Conservation (phyloP, 2,113 vertebrate genomes). For the Sinocyclocheilus anshuiensis region DNA sequence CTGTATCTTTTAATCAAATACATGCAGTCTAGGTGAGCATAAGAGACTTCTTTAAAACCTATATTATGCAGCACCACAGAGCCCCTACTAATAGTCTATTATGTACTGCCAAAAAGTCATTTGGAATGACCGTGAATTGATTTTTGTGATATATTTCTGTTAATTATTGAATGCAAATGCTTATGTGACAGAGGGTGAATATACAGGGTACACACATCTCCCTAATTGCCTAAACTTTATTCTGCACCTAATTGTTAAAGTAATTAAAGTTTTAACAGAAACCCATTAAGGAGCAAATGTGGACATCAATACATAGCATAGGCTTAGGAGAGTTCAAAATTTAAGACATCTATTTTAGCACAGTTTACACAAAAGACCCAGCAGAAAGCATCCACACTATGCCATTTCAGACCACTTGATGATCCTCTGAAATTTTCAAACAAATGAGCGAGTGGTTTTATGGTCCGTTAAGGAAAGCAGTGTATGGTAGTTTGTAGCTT, state of each 20-base stretch:
- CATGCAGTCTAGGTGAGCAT: not conserved
- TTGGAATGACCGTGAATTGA: not conserved
- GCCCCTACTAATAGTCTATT: not conserved
- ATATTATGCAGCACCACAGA: not conserved
- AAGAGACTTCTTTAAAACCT: not conserved
- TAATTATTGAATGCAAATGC: not conserved
- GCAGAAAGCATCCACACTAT: not conserved
- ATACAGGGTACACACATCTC: slow-evolving; percentile 17
- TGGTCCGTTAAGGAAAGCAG: slow-evolving; percentile 16
- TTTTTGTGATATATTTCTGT: not conserved
- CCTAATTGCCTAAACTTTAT: slow-evolving; percentile 31
- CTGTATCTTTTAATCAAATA: not conserved
- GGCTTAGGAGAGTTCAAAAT: not conserved
- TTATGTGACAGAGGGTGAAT: slow-evolving; percentile 45
- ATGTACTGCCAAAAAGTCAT: not conserved
- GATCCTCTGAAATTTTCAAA: slow-evolving; percentile 9
- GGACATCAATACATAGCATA: slow-evolving; percentile 40
- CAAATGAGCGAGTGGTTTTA: slow-evolving; percentile 22
- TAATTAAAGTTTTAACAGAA: slow-evolving; percentile 49
- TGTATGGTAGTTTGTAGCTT: slow-evolving; percentile 9
- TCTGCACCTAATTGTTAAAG: slow-evolving; percentile 31
- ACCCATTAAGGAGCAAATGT: slow-evolving; percentile 51
- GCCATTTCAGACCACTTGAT: slow-evolving; percentile 3
- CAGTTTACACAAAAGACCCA: not conserved
- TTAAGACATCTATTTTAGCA: not conserved